Percentiles rank a stretch among this genome's conserved stretches.
These are phyloP conservation scores for Synergus gifuensis DNA, from an alignment of 2,888 invertebrate species.

Conservation along the genomic window DNA sequence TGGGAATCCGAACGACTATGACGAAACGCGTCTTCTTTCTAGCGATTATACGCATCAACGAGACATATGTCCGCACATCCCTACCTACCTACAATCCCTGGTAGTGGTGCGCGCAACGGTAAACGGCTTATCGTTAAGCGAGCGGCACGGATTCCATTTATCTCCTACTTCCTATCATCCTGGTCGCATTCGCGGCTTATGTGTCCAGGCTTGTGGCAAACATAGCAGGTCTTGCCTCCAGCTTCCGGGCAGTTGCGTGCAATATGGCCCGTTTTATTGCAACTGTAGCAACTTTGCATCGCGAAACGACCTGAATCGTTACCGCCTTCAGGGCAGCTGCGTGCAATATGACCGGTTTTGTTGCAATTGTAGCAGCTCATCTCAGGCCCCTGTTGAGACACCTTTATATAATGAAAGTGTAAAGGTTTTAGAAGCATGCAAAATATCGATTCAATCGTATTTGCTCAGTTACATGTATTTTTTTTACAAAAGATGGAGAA, in stretches of 20 bases:
- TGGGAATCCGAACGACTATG: slow-evolving; percentile 68
- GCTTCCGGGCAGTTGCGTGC: slow-evolving; percentile 82
- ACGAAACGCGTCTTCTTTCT: slow-evolving; percentile 61
- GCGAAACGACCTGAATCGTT: slow-evolving; percentile 78
- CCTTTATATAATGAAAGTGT: slow-evolving; percentile 32
- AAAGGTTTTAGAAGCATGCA: slow-evolving; percentile 10
- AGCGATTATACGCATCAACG: slow-evolving; percentile 68
- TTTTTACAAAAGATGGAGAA: not conserved
- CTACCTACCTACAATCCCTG: slow-evolving; percentile 73
- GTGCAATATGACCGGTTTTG: slow-evolving; percentile 94
- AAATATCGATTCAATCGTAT: not conserved
- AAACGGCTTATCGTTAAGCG: slow-evolving; percentile 75
- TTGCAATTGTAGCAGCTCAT: slow-evolving; percentile 96
- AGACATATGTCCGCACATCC: slow-evolving; percentile 70
- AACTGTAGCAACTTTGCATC: slow-evolving; percentile 81
- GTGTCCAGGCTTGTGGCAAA: slow-evolving; percentile 94
- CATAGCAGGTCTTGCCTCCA: slow-evolving; percentile 90
- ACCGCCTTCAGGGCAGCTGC: slow-evolving; percentile 89
- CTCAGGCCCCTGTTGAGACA: slow-evolving; percentile 69
- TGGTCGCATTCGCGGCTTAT: slow-evolving; percentile 94
- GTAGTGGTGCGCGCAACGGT: slow-evolving; percentile 72
- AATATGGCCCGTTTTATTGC: slow-evolving; percentile 86
- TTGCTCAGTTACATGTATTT: not conserved
- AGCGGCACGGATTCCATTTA: slow-evolving; percentile 72
- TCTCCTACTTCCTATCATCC: slow-evolving; percentile 83